A percentile compares a stretch with the other conserved stretches of the same genome.
phyloP scores from a whole-genome alignment of 2,113 vertebrate genomes.

The Gnathonemus echidnorhynchus region DNA sequence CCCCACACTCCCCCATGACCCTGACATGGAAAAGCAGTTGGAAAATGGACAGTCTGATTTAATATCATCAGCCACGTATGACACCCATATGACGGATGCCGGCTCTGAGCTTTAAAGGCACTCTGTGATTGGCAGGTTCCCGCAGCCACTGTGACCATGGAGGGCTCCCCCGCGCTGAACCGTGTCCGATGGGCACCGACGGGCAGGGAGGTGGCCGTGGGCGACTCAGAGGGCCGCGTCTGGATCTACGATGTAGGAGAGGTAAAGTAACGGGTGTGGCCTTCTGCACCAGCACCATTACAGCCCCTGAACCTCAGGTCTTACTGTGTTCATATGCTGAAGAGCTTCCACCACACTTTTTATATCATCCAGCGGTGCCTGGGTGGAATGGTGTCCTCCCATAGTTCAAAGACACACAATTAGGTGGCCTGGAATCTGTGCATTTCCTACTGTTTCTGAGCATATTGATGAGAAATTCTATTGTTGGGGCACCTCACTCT shows the following conservation, averaged over 20 bases:
- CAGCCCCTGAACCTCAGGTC: background rate
- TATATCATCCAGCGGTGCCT: background rate
- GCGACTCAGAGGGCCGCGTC: slow-evolving; percentile 90
- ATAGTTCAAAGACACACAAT: background rate
- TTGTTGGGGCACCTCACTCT: background rate
- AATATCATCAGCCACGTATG: background rate
- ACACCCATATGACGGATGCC: background rate
- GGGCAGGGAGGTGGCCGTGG: slow-evolving; percentile 91
- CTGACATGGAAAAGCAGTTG: slow-evolving; percentile 31
- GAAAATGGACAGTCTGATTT: background rate
- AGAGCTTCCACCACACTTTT: background rate
- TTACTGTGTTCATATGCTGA: background rate
- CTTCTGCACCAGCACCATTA: background rate
- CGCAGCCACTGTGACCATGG: slow-evolving; percentile 85
- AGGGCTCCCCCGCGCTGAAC: slow-evolving; percentile 90
- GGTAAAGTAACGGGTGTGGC: slow-evolving; percentile 56
- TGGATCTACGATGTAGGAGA: slow-evolving; percentile 98
- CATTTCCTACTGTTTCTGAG: background rate
- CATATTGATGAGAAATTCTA: background rate
- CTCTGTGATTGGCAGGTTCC: slow-evolving; percentile 69
- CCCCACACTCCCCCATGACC: background rate
- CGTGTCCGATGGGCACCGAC: slow-evolving; percentile 87
- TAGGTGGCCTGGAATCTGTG: background rate
- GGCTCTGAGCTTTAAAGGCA: background rate
- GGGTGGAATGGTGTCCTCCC: background rate